phyloP scores from a whole-genome alignment of 2,113 vertebrate species.

The Malurus elegans region DNA sequence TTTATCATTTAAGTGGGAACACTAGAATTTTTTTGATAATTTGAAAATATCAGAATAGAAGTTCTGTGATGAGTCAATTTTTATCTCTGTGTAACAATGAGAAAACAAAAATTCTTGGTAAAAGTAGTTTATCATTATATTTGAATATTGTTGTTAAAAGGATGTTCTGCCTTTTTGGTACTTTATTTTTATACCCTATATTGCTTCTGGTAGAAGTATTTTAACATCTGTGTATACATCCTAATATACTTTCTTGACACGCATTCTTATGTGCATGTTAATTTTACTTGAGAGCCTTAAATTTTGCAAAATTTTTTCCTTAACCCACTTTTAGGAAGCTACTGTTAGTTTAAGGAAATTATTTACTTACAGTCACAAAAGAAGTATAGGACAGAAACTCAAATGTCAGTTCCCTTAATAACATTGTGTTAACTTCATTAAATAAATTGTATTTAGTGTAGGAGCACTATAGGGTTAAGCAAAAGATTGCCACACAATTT shows the following conservation, averaged over 20 bases:
- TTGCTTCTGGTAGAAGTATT: background rate
- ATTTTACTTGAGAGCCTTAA: background rate
- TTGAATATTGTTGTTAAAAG: background rate
- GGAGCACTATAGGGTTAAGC: background rate
- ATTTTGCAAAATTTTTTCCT: background rate
- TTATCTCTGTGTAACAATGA: background rate
- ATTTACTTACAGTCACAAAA: background rate
- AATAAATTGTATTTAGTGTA: background rate
- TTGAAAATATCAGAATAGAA: background rate
- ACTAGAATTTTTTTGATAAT: background rate
- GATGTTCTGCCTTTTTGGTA: background rate
- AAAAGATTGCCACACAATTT: background rate
- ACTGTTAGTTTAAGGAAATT: background rate
- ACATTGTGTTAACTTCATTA: background rate
- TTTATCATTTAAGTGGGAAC: background rate
- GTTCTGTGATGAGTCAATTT: background rate
- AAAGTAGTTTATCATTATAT: background rate
- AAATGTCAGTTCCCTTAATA: background rate
- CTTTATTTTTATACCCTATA: background rate
- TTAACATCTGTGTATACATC: background rate
- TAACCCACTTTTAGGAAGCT: background rate
- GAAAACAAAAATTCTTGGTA: background rate
- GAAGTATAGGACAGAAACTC: background rate
- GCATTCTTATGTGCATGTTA: background rate
- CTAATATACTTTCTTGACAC: background rate